Evolutionary conservation across 2,113 vertebrate genomes (phyloP).

Genomic region (Numida meleagris): DNA sequence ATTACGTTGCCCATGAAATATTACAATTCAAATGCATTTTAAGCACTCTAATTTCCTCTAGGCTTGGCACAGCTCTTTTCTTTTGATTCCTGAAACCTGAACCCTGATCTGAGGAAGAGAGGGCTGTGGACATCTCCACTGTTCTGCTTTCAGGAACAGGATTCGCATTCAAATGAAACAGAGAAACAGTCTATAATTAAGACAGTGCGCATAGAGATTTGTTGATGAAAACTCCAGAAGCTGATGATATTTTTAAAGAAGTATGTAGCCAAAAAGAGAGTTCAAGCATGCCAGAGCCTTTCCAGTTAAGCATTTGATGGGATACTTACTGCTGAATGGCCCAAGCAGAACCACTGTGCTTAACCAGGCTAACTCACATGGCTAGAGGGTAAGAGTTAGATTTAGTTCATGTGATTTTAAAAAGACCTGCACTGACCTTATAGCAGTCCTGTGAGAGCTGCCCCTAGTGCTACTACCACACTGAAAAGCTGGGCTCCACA

Average conservation of each 20-base stretch:
- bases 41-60: background rate
- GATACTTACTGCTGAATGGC: background rate
- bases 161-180: slow-evolving; percentile 3
- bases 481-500: background rate
- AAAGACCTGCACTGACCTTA: background rate
- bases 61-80: background rate
- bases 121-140: slow-evolving; percentile 1
- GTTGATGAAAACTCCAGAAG: slow-evolving; percentile 6
- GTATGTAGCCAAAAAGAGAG: background rate
- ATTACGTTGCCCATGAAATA: background rate
- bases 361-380: background rate
- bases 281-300: background rate
- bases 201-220: background rate
- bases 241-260: background rate
- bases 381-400: background rate
- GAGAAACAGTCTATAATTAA: slow-evolving; percentile 23
- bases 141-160: background rate
- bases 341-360: background rate
- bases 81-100: slow-evolving; percentile 39
- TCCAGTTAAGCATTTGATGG: background rate
- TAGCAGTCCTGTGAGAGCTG: background rate
- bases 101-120: slow-evolving; percentile 36
- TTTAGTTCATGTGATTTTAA: background rate
- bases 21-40: slow-evolving; percentile 7
- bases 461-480: background rate